Conservation (phyloP, 2,888 invertebrate species). For the Conchocele bisecta region DNA sequence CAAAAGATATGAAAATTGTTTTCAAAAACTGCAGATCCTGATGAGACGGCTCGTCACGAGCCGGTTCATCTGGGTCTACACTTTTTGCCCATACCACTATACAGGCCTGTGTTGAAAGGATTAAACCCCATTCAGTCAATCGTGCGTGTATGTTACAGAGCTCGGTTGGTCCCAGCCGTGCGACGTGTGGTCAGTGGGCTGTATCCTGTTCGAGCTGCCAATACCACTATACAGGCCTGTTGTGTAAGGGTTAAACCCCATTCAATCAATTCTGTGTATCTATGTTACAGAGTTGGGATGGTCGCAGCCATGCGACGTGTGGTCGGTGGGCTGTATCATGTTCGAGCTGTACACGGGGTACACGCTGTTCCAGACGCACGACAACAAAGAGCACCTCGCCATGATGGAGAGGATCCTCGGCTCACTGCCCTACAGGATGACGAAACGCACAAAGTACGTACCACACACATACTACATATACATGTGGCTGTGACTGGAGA, state of each 20-base stretch:
- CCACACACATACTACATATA: no score
- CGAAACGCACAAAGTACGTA: slow-evolving; percentile 86
- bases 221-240: no score
- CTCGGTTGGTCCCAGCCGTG: slow-evolving; percentile 99
- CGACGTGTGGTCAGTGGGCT: slow-evolving; percentile 99
- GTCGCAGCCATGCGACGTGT: slow-evolving; percentile 99
- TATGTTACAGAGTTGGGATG: slow-evolving; percentile 95
- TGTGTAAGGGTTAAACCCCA: no score
- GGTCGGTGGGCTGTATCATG: slow-evolving; percentile 99
- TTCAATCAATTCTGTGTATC: neutral
- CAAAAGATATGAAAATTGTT: no score
- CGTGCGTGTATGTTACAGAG: slow-evolving; percentile 88
- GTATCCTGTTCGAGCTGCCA: slow-evolving; percentile 99
- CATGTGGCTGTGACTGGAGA: no score
- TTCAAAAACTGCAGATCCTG: no score
- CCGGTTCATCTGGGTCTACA: no score
- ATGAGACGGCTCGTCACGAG: no score
- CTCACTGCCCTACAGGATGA: slow-evolving; percentile 93
- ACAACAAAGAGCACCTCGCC: slow-evolving; percentile 99
- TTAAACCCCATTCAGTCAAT: no score
- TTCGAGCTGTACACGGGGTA: slow-evolving; percentile 99
- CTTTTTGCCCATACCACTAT: no score
- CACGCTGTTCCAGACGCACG: slow-evolving; percentile 99
- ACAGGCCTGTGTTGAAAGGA: no score
- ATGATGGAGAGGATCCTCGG: slow-evolving; percentile 99